Evolutionary conservation across 2,888 invertebrate genomes (phyloP).

Genomic region (Luperina testacea): DNA sequence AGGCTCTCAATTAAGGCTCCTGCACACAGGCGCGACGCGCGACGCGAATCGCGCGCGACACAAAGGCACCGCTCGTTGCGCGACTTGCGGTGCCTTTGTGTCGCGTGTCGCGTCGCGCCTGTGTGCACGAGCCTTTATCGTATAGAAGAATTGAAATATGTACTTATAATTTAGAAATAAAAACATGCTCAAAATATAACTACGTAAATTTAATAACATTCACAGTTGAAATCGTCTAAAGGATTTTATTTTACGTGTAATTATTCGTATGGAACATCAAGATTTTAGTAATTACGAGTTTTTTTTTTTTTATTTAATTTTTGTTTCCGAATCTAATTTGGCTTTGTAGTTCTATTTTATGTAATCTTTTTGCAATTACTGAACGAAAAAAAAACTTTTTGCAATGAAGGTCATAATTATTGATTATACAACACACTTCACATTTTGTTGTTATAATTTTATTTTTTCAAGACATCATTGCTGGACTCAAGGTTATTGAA

Average conservation of each 20-base stretch:
- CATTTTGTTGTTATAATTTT: not conserved
- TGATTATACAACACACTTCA: conserved; percentile 2
- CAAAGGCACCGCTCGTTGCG: too few relatives aligned
- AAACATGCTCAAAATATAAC: conserved; percentile 25
- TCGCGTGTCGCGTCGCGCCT: too few relatives aligned
- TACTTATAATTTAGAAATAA: conserved; percentile 6
- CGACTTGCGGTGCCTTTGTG: too few relatives aligned
- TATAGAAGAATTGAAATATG: not conserved
- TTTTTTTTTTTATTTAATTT: not conserved
- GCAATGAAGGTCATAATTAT: not conserved
- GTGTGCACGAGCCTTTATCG: too few relatives aligned
- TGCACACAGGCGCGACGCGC: too few relatives aligned
- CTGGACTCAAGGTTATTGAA: conserved; percentile 36
- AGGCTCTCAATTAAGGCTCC: not conserved
- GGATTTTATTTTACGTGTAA: conserved; percentile 24
- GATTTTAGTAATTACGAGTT: not conserved
- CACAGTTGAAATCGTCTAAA: conserved; percentile 36
- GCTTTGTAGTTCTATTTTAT: not conserved
- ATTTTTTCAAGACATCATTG: conserved; percentile 3
- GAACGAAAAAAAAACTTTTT: not conserved
- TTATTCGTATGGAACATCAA: conserved; percentile 23
- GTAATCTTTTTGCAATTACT: not conserved
- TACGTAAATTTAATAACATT: conserved; percentile 25
- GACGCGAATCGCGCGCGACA: too few relatives aligned
- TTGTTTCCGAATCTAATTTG: not conserved